These are phyloP conservation scores for Pollenia angustigena DNA, from an alignment of 2,888 invertebrate genomes.

Conservation along the genomic window DNA sequence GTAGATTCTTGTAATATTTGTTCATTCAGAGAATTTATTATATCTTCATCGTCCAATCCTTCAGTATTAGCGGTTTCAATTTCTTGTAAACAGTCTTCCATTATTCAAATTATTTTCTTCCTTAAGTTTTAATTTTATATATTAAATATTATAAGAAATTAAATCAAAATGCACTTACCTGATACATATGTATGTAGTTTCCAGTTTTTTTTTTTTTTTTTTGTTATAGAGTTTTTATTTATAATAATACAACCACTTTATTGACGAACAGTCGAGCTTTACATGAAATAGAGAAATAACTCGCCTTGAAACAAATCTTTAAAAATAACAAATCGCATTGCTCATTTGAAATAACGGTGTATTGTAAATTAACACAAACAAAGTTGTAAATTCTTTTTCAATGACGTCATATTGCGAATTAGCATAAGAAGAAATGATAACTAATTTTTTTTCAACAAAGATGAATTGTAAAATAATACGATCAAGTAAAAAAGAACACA, in stretches of 20 bases:
- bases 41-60: slow-evolving; percentile 2
- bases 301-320: slow-evolving; percentile 32
- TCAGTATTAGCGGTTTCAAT: not conserved
- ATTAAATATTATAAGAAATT: slow-evolving; percentile 31
- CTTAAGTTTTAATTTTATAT: slow-evolving; percentile 22
- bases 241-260: slow-evolving; percentile 23
- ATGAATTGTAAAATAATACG: slow-evolving; percentile 25
- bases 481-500: slow-evolving; percentile 31
- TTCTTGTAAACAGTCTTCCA: not conserved
- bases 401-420: slow-evolving; percentile 22
- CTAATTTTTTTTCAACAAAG: slow-evolving; percentile 14
- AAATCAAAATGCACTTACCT: not conserved
- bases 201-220: slow-evolving; percentile 18
- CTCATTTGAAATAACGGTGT: slow-evolving; percentile 13
- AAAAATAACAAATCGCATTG: not conserved
- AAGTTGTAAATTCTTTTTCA: slow-evolving; percentile 22
- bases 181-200: not conserved
- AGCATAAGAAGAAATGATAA: slow-evolving; percentile 23
- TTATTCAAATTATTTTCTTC: not conserved
- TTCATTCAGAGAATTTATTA: not conserved
- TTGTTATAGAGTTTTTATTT: slow-evolving; percentile 23
- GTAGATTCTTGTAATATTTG: not conserved
- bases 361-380: slow-evolving; percentile 23
- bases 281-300: slow-evolving; percentile 32
- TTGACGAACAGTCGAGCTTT: not conserved